Evolutionary conservation across 2,113 vertebrate genomes (phyloP).

Genomic region (Grammomys surdaster): DNA sequence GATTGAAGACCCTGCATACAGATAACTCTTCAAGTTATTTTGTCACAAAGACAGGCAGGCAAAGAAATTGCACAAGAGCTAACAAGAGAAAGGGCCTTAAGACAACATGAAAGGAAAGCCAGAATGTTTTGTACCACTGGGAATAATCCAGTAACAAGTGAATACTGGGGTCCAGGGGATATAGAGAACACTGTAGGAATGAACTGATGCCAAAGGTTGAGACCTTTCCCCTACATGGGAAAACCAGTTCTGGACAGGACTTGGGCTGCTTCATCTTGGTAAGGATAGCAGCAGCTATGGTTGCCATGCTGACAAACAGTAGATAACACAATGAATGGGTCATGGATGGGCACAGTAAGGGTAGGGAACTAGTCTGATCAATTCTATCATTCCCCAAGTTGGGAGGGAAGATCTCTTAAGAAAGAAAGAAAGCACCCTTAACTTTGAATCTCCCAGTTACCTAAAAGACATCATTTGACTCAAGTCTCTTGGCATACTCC

Average conservation of each 20-base stretch:
- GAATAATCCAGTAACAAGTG: neutral
- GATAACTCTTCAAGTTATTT: neutral
- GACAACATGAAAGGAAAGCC: neutral
- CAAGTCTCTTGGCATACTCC: neutral
- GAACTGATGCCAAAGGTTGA: neutral
- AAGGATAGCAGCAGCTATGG: neutral
- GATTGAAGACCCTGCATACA: neutral
- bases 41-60: neutral
- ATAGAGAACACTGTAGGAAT: rapidly evolving
- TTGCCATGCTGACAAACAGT: neutral
- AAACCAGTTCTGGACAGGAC: neutral
- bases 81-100: neutral
- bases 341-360: neutral
- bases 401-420: neutral
- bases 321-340: neutral
- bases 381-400: neutral
- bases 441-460: neutral
- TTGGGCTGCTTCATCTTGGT: neutral
- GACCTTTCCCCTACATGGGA: neutral
- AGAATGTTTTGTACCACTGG: neutral
- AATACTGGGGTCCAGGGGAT: neutral
- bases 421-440: neutral
- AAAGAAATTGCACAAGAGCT: neutral
- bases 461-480: neutral
- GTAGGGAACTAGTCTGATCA: neutral